phyloP scores from a whole-genome alignment of 2,797 vertebrate species.

The Florisuga fusca region DNA sequence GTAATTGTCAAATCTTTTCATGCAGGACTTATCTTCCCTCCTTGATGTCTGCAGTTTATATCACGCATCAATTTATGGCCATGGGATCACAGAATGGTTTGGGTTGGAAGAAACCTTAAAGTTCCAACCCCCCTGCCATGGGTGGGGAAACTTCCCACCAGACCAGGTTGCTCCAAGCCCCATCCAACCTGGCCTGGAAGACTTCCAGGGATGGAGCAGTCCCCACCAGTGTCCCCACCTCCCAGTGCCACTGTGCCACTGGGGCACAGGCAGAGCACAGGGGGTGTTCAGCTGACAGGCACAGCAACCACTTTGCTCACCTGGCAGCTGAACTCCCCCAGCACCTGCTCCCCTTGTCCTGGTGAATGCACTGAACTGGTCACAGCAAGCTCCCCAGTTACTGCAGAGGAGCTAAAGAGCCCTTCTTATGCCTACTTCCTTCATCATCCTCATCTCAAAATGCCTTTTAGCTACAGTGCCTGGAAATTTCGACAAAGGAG shows the following conservation, averaged over 20 bases:
- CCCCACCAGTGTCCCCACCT: neutral
- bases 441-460: neutral
- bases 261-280: neutral
- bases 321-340: neutral
- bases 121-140: too few relatives aligned
- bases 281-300: neutral
- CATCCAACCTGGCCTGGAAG: too few relatives aligned
- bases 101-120: too few relatives aligned
- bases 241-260: fast-evolving
- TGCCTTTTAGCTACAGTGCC: neutral
- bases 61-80: neutral
- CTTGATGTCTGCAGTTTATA: neutral
- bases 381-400: neutral
- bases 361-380: neutral
- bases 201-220: too few relatives aligned
- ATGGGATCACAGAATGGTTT: too few relatives aligned
- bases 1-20: neutral
- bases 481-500: neutral
- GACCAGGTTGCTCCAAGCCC: too few relatives aligned
- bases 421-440: neutral
- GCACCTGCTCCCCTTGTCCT: neutral
- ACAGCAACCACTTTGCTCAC: neutral
- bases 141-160: too few relatives aligned
- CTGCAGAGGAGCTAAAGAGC: neutral
- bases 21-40: neutral